A percentile compares a stretch with the other conserved stretches of the same genome.
These are phyloP conservation scores for Nomada fucata DNA, from an alignment of 2,888 invertebrate species.

Conservation along the genomic window DNA sequence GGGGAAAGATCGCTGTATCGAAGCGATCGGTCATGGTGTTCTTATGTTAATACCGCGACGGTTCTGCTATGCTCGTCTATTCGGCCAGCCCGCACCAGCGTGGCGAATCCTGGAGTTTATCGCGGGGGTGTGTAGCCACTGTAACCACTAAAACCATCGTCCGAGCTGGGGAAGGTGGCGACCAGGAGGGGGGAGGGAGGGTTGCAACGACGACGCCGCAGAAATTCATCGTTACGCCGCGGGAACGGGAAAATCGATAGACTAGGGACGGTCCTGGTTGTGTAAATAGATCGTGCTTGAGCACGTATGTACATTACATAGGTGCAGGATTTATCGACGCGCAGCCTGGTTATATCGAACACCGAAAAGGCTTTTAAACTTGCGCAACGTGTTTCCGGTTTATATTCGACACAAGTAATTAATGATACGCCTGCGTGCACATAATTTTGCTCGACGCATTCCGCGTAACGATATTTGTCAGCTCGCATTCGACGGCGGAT, in stretches of 20 bases:
- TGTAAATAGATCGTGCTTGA: slow-evolving; percentile 19
- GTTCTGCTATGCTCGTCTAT: slow-evolving; percentile 77
- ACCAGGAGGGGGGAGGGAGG: background rate
- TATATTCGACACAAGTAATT: too few species aligned
- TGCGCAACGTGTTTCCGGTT: too few species aligned
- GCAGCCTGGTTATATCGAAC: too few species aligned
- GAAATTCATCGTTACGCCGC: slow-evolving; percentile 73
- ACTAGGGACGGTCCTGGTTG: slow-evolving; percentile 11
- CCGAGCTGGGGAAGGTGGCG: slow-evolving; percentile 60
- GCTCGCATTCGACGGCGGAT: too few species aligned
- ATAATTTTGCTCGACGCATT: too few species aligned
- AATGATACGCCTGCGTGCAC: too few species aligned
- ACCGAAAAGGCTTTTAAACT: too few species aligned
- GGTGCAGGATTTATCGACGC: too few species aligned
- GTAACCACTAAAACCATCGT: slow-evolving; percentile 80
- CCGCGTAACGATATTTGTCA: too few species aligned
- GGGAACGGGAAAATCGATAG: slow-evolving; percentile 77
- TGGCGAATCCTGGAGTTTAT: slow-evolving; percentile 82
- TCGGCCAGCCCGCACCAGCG: slow-evolving; percentile 71
- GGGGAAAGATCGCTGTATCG: slow-evolving; percentile 70
- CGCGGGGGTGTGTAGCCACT: slow-evolving; percentile 82
- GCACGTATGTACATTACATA: background rate
- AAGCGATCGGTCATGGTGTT: slow-evolving; percentile 81
- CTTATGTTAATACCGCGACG: slow-evolving; percentile 80
- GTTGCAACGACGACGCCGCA: slow-evolving; percentile 25